These are phyloP conservation scores for Chesias legatella DNA, from an alignment of 2,888 invertebrate genomes.

Conservation along the genomic window DNA sequence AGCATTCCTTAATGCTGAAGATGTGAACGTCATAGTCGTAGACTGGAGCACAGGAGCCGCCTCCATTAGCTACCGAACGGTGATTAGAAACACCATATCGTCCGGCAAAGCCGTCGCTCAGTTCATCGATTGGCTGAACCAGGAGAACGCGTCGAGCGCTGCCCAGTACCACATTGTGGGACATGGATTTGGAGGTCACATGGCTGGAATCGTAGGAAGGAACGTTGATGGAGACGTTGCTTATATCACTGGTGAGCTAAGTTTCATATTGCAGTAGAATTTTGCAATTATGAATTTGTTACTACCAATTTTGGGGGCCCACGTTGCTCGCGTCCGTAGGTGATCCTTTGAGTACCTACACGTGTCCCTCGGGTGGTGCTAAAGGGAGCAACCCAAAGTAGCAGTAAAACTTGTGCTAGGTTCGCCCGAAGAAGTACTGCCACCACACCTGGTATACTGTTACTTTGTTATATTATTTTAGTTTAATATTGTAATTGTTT, in stretches of 20 bases:
- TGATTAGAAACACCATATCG: conserved; percentile 46
- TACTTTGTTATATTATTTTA: too few relatives aligned
- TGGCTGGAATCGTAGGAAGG: conserved; percentile 56
- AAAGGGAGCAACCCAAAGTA: too few relatives aligned
- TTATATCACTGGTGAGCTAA: conserved; percentile 53
- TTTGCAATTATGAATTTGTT: too few relatives aligned
- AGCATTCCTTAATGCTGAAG: conserved; percentile 54
- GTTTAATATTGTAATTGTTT: too few relatives aligned
- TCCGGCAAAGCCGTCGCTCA: conserved; percentile 49
- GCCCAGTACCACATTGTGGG: conserved; percentile 55
- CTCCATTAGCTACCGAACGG: conserved; percentile 37
- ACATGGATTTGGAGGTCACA: conserved; percentile 57
- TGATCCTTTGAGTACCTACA: too few relatives aligned
- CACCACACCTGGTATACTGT: too few relatives aligned
- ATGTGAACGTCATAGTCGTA: conserved; percentile 58
- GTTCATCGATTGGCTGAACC: conserved; percentile 56
- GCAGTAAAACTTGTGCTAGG: too few relatives aligned
- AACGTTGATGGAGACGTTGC: conserved; percentile 44
- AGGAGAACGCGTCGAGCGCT: conserved; percentile 34
- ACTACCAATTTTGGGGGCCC: too few relatives aligned
- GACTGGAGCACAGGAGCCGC: conserved; percentile 59
- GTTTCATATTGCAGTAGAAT: too few relatives aligned
- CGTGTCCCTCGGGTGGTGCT: too few relatives aligned
- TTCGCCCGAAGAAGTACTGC: too few relatives aligned
- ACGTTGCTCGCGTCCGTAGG: too few relatives aligned